Evolutionary conservation across 2,888 invertebrate genomes (phyloP).

Genomic region (Athripsodes cinereus): DNA sequence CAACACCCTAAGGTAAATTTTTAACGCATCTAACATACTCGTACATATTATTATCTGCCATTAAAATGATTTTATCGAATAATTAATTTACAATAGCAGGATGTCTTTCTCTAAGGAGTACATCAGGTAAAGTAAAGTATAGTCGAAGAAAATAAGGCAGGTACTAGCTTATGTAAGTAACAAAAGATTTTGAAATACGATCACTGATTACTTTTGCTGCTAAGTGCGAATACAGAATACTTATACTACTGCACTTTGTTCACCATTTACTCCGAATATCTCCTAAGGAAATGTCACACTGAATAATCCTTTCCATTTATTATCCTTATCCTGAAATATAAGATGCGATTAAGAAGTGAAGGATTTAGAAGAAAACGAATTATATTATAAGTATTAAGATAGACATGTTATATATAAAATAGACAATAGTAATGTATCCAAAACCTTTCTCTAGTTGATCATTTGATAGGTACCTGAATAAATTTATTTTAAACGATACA

Average conservation of each 20-base stretch:
- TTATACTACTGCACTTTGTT: not conserved
- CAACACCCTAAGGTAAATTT: no score
- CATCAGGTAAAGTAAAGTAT: no score
- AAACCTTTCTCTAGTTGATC: no score
- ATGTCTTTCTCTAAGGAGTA: no score
- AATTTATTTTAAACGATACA: no score
- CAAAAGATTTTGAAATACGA: not conserved
- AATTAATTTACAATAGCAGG: no score
- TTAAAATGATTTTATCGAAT: no score
- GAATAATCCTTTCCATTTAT: constrained; percentile 26
- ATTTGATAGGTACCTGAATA: no score
- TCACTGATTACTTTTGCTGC: not conserved
- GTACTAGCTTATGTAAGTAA: not conserved
- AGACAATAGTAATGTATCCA: no score
- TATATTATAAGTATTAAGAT: not conserved
- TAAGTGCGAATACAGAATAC: not conserved
- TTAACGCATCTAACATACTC: no score
- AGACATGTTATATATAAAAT: not conserved
- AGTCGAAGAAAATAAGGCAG: no score
- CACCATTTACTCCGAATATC: not conserved
- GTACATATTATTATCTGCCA: no score
- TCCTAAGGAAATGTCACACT: constrained; percentile 13
- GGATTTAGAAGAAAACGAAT: constrained; percentile 2
- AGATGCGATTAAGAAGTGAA: constrained; percentile 16
- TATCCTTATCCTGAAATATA: constrained; percentile 23